Conservation (phyloP, 2,797 vertebrate species). For the Gallinago stenura region DNA sequence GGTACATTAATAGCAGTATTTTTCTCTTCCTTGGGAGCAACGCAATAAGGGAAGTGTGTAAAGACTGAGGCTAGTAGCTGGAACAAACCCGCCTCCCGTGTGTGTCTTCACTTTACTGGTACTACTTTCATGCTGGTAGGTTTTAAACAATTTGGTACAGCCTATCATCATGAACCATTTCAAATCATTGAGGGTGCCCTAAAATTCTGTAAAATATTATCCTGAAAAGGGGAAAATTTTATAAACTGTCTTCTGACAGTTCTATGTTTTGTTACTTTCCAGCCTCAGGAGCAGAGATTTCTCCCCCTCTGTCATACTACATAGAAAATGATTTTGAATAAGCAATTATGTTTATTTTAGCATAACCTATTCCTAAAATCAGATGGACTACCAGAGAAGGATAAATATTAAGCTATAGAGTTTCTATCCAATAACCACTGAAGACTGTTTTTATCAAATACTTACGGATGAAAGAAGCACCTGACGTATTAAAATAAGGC, state of each 20-base stretch:
- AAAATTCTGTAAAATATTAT: neutral
- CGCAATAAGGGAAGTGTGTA: fast-evolving
- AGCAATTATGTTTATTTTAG: neutral
- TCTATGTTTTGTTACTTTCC: neutral
- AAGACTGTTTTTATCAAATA: neutral
- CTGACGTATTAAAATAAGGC: neutral
- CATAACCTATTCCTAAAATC: neutral
- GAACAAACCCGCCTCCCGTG: neutral
- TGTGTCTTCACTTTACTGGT: neutral
- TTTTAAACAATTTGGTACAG: neutral
- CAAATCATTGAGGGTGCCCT: neutral
- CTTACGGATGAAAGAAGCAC: neutral
- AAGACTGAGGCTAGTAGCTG: neutral
- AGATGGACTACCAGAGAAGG: neutral
- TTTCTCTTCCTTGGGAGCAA: neutral
- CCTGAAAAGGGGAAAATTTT: neutral
- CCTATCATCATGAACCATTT: neutral
- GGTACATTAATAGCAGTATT: neutral
- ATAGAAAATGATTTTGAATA: neutral
- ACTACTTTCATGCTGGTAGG: neutral
- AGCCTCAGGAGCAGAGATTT: neutral
- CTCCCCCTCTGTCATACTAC: fast-evolving
- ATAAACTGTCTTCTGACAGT: neutral
- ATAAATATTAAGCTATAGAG: neutral
- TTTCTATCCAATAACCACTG: neutral